These are phyloP conservation scores for Coregonus clupeaformis DNA, from an alignment of 2,113 vertebrate species.

Conservation along the genomic window DNA sequence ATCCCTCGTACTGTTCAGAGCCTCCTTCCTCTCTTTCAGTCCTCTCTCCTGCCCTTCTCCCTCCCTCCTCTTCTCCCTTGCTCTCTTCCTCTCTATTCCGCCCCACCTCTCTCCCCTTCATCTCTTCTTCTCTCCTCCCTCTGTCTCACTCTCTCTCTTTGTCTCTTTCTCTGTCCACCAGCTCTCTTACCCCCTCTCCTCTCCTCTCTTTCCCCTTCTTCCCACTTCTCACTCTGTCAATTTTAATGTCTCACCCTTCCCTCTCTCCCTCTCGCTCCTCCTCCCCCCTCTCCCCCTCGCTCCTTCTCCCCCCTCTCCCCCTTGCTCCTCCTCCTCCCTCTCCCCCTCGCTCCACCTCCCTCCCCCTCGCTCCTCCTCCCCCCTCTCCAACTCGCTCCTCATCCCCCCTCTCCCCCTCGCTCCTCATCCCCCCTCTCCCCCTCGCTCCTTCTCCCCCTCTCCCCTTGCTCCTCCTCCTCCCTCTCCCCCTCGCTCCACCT, in stretches of 20 bases:
- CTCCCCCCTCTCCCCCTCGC: too few relatives aligned
- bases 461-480: background rate
- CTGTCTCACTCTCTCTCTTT: background rate
- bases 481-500: background rate
- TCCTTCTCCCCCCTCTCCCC: background rate
- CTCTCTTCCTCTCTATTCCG: too few relatives aligned
- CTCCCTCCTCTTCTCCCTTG: background rate
- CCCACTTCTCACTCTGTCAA: slow-evolving; percentile 6
- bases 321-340: background rate
- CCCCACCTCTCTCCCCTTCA: background rate
- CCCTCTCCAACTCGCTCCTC: too few relatives aligned
- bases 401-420: too few relatives aligned
- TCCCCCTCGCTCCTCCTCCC: too few relatives aligned
- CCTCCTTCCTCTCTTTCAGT: background rate
- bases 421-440: too few relatives aligned
- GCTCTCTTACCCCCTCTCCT: slow-evolving; percentile 17
- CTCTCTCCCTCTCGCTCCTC: background rate
- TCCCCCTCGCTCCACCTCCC: background rate
- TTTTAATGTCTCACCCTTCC: background rate
- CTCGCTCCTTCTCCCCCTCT: background rate
- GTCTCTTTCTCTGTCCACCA: background rate
- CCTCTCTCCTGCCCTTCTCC: too few relatives aligned
- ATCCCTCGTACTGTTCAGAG: too few relatives aligned
- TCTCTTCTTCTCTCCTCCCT: background rate
- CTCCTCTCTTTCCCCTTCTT: background rate